Percentiles rank a stretch among this genome's conserved stretches.
These are phyloP conservation scores for Ceuthmochares aereus DNA, from an alignment of 2,113 vertebrate species.

Conservation along the genomic window DNA sequence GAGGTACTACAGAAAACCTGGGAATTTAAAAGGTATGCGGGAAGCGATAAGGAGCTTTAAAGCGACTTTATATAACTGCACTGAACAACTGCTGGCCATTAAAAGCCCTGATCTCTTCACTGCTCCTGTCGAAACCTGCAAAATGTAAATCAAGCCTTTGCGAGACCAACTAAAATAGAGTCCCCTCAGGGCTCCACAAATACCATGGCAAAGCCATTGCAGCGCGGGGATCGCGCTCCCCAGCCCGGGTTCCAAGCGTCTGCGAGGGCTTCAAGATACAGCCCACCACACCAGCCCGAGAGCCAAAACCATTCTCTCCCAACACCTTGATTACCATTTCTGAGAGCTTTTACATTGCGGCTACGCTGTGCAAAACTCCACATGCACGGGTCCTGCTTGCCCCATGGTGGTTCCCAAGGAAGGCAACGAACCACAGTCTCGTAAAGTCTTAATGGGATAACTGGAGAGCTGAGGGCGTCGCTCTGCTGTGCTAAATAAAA, in stretches of 20 bases:
- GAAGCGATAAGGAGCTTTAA: slow-evolving; percentile 36
- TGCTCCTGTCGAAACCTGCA: slow-evolving; percentile 76
- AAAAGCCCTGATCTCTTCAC: slow-evolving; percentile 48
- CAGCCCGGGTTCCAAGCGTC: not conserved
- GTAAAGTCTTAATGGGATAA: not conserved
- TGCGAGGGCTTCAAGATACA: not conserved
- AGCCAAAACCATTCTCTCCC: not conserved
- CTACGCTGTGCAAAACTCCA: not conserved
- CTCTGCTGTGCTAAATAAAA: not conserved
- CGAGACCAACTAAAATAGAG: slow-evolving; percentile 76
- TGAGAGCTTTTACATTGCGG: not conserved
- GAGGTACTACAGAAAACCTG: not conserved
- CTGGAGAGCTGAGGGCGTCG: not conserved
- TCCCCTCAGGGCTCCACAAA: slow-evolving; percentile 75
- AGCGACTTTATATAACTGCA: slow-evolving; percentile 66
- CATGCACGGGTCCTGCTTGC: rapidly evolving
- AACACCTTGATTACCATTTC: not conserved
- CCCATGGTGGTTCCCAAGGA: not conserved
- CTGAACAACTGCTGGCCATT: slow-evolving; percentile 67
- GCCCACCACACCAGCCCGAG: not conserved
- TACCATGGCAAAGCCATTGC: slow-evolving; percentile 72
- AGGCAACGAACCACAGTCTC: not conserved
- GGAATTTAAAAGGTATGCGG: slow-evolving; percentile 4
- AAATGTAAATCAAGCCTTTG: slow-evolving; percentile 76
- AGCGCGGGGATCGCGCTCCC: not conserved